Conservation (phyloP, 2,113 vertebrate species). For the Stegastes partitus region DNA sequence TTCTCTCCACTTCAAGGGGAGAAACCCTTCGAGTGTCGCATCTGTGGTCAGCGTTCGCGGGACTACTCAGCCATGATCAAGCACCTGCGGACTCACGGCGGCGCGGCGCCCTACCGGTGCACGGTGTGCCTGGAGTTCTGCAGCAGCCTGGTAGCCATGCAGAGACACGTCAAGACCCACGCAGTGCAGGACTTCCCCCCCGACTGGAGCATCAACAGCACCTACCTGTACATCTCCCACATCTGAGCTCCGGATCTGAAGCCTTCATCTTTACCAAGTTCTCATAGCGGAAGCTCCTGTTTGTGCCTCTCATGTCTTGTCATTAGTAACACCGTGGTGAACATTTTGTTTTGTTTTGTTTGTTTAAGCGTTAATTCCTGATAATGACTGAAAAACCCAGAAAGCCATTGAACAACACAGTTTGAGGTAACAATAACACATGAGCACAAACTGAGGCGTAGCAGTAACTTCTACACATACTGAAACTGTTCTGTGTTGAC, state of each 20-base stretch:
- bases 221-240: conserved; percentile 87
- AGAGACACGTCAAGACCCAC: conserved; percentile 86
- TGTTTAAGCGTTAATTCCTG: background rate
- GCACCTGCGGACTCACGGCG: conserved; percentile 88
- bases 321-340: background rate
- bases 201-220: conserved; percentile 86
- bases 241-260: conserved; percentile 50
- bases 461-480: conserved; percentile 27
- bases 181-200: conserved; percentile 85
- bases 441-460: conserved; percentile 1
- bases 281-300: conserved; percentile 6
- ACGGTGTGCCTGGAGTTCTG: conserved; percentile 85
- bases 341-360: background rate
- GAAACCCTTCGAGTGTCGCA: conserved; percentile 89
- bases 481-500: conserved; percentile 22
- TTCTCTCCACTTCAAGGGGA: conserved; percentile 77
- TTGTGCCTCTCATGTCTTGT: background rate
- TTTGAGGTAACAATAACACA: background rate
- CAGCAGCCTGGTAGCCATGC: conserved; percentile 87
- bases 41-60: conserved; percentile 88
- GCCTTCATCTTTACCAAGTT: background rate
- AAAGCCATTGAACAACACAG: background rate
- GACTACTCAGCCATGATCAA: conserved; percentile 92
- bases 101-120: conserved; percentile 87
- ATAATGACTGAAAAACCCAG: background rate